Conservation (phyloP, 2,113 vertebrate species). For the Nematolebias whitei region DNA sequence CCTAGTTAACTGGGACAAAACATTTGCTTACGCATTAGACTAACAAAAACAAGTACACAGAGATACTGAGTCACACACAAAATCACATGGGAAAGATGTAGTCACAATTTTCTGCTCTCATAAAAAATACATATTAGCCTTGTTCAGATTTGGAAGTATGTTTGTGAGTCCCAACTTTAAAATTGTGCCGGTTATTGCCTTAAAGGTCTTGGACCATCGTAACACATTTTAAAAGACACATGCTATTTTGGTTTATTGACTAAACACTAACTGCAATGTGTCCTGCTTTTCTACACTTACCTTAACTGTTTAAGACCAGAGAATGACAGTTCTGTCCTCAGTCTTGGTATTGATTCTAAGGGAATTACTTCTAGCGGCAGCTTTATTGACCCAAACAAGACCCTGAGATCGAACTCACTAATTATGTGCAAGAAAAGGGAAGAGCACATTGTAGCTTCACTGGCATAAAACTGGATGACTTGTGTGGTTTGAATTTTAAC, state of each 20-base stretch:
- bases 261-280: constrained; percentile 15
- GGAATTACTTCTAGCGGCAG: constrained; percentile 38
- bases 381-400: constrained; percentile 34
- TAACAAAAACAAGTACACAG: constrained; percentile 27
- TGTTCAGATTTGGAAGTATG: too few species aligned
- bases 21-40: constrained; percentile 65
- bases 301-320: constrained; percentile 35
- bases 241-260: neutral
- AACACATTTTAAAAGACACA: too few species aligned
- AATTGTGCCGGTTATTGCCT: neutral
- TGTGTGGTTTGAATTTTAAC: constrained; percentile 34
- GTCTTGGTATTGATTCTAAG: constrained; percentile 10
- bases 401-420: constrained; percentile 15
- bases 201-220: too few species aligned
- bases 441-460: constrained; percentile 1
- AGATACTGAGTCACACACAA: constrained; percentile 11
- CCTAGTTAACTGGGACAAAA: constrained; percentile 72
- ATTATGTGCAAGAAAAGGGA: constrained; percentile 8
- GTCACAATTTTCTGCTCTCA: too few species aligned
- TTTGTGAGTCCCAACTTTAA: constrained; percentile 16
- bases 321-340: constrained; percentile 22
- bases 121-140: too few species aligned
- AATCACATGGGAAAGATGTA: constrained; percentile 5
- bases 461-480: constrained; percentile 13
- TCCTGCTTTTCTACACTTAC: too few species aligned